phyloP scores from a whole-genome alignment of 2,888 invertebrate species.

The Tenthredo scrophulariae region DNA sequence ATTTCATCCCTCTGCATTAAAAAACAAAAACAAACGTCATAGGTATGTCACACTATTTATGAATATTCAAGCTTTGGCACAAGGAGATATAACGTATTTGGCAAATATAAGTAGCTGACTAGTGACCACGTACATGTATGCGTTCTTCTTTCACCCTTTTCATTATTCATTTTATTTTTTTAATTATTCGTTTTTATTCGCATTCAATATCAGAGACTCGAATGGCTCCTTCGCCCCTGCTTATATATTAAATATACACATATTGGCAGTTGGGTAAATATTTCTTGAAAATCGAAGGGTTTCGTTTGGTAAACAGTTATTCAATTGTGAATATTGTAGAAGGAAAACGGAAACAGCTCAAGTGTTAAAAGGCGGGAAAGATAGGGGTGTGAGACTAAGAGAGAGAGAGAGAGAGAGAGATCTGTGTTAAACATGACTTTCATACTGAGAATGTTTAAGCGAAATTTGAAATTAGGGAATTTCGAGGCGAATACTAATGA shows the following conservation, averaged over 20 bases:
- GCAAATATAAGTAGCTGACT: slow-evolving; percentile 8
- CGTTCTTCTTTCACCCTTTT: neutral
- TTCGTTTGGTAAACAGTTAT: slow-evolving; percentile 29
- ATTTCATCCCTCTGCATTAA: neutral
- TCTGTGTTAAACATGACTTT: neutral
- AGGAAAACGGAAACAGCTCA: slow-evolving; percentile 38
- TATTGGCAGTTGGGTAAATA: neutral
- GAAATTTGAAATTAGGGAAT: neutral
- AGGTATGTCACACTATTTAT: neutral
- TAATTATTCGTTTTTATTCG: neutral
- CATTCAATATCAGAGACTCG: neutral
- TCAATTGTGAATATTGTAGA: slow-evolving; percentile 8
- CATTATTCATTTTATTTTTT: neutral
- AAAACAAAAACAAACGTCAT: neutral
- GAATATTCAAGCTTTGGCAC: neutral
- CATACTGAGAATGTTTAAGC: neutral
- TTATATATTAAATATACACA: neutral
- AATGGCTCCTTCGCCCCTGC: neutral
- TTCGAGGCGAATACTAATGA: slow-evolving; percentile 11
- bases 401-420: neutral
- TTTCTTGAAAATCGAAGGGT: neutral
- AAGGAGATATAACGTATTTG: neutral
- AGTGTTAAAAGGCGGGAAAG: neutral
- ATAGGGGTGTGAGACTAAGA: neutral
- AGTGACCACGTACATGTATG: neutral